Evolutionary conservation across 2,797 vertebrate genomes (phyloP).

Genomic region (Naso thynnoides): DNA sequence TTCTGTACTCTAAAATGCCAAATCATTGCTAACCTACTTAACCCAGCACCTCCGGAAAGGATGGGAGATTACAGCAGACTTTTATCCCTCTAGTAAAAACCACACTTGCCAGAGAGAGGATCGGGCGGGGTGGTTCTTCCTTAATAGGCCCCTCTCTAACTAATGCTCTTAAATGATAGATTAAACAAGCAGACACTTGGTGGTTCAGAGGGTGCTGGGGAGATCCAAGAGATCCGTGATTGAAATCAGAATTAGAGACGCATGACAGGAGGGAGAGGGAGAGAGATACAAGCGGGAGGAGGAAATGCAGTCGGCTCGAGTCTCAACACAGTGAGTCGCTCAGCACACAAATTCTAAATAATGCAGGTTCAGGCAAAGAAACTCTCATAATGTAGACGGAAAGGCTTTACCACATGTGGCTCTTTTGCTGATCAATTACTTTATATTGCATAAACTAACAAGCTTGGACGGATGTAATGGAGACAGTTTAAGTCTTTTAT

Average conservation of each 20-base stretch:
- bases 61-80: constrained; percentile 69
- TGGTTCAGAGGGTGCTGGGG: constrained; percentile 37
- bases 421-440: constrained; percentile 27
- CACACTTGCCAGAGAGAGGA: constrained; percentile 59
- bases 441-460: constrained; percentile 32
- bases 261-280: constrained; percentile 21
- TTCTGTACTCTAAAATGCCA: constrained; percentile 73
- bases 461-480: constrained; percentile 21
- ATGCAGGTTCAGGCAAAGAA: constrained; percentile 32
- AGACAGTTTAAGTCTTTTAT: constrained; percentile 49
- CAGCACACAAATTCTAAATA: constrained; percentile 40
- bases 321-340: constrained; percentile 43
- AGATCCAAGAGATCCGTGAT: constrained; percentile 59
- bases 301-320: constrained; percentile 23
- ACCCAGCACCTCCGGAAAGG: constrained; percentile 67
- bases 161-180: constrained; percentile 76
- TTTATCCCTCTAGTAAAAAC: constrained; percentile 64
- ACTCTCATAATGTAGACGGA: constrained; percentile 14
- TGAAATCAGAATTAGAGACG: constrained; percentile 59
- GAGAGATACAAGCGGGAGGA: constrained; percentile 20
- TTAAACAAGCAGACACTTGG: constrained; percentile 67
- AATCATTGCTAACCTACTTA: constrained; percentile 83
- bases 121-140: constrained; percentile 35
- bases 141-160: constrained; percentile 65
- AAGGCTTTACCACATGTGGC: constrained; percentile 17